Conservation (phyloP, 2,113 vertebrate genomes). For the Nothobranchius kuhntae region DNA sequence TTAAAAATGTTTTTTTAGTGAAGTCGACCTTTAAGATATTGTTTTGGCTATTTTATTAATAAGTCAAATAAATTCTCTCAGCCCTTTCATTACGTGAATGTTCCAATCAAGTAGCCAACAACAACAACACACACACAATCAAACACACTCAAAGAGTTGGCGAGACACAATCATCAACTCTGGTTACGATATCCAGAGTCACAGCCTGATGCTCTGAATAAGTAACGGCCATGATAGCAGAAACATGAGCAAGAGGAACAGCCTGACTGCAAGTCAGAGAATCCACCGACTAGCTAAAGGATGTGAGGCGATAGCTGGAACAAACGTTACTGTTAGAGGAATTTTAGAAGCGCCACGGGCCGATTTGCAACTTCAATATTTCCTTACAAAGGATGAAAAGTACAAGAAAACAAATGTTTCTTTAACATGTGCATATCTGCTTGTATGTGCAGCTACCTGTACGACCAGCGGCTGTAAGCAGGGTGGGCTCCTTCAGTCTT, state of each 20-base stretch:
- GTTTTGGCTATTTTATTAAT: constrained; percentile 3
- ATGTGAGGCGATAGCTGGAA: not conserved
- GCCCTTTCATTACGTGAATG: constrained; percentile 14
- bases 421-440: too few relatives aligned
- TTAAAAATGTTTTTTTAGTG: too few relatives aligned
- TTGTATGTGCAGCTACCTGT: constrained; percentile 70
- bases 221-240: constrained; percentile 62
- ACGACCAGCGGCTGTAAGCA: constrained; percentile 80
- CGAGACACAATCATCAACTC: constrained; percentile 52
- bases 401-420: not conserved
- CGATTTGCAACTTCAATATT: not conserved
- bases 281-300: constrained; percentile 1
- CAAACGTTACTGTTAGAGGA: not conserved
- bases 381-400: not conserved
- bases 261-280: constrained; percentile 27
- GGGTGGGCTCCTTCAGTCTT: constrained; percentile 69
- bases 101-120: constrained; percentile 18
- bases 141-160: not conserved
- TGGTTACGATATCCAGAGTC: constrained; percentile 61
- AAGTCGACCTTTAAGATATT: too few relatives aligned
- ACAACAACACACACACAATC: constrained; percentile 20
- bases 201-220: constrained; percentile 65
- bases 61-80: not conserved
- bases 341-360: too few relatives aligned
- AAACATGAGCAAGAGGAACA: constrained; percentile 60